A percentile compares a stretch with the other conserved stretches of the same genome.
These are phyloP conservation scores for Plodia interpunctella DNA, from an alignment of 1,140 invertebrate genomes.

Conservation along the genomic window DNA sequence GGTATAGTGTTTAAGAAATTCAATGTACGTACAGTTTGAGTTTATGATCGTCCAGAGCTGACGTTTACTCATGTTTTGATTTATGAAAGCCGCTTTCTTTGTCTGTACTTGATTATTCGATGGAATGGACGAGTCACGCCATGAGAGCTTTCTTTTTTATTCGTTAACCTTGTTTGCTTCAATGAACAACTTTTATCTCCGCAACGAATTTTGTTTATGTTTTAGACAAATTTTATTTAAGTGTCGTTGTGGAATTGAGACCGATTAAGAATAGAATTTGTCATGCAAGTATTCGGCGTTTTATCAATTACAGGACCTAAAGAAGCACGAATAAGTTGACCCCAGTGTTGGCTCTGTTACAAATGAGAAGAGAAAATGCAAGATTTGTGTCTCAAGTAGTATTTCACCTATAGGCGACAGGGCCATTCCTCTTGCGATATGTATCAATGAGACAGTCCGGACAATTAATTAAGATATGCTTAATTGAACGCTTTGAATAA, in stretches of 20 bases:
- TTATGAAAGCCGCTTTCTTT: slow-evolving; percentile 28
- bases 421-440: slow-evolving; percentile 6
- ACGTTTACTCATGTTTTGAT: slow-evolving; percentile 43
- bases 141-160: slow-evolving; percentile 9
- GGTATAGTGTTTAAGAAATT: background rate
- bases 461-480: slow-evolving; percentile 14
- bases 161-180: slow-evolving; percentile 17
- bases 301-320: background rate
- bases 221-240: slow-evolving; percentile 21
- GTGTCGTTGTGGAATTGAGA: background rate
- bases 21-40: slow-evolving; percentile 2
- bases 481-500: slow-evolving; percentile 18
- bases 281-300: no score
- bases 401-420: slow-evolving; percentile 1
- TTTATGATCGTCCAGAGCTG: slow-evolving; percentile 38
- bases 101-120: slow-evolving; percentile 31
- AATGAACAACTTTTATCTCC: slow-evolving; percentile 25
- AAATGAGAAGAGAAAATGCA: background rate
- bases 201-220: slow-evolving; percentile 30
- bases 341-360: no score
- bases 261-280: background rate
- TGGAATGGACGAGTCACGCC: slow-evolving; percentile 21
- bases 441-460: slow-evolving; percentile 11
- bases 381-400: background rate
- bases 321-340: background rate